Evolutionary conservation across 2,113 vertebrate genomes (phyloP).

Genomic region (Zosterops hypoxanthus): DNA sequence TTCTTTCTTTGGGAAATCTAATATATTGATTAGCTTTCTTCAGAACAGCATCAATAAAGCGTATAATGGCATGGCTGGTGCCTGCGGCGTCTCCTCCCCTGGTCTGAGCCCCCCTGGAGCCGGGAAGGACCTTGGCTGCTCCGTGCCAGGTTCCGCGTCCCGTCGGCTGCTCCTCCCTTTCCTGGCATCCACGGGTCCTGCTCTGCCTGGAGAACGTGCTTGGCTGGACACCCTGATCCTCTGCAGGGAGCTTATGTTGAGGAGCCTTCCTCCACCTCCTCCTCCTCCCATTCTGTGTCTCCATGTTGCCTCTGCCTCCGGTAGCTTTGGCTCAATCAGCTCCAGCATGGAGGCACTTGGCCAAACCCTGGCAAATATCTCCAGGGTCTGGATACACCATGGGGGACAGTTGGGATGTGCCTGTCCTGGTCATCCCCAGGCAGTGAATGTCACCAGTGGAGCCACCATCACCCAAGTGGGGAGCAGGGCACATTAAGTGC

Average conservation of each 20-base stretch:
- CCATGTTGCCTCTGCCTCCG: rapidly evolving
- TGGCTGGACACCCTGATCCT: neutral
- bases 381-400: rapidly evolving
- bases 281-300: neutral
- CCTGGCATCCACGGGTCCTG: neutral
- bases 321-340: neutral
- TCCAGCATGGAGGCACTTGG: neutral
- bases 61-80: slow-evolving; percentile 69
- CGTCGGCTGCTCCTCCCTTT: neutral
- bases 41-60: slow-evolving; percentile 72
- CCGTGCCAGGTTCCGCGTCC: neutral
- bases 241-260: neutral
- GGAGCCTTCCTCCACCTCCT: neutral
- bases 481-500: no score
- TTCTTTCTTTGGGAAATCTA: slow-evolving; percentile 76
- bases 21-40: slow-evolving; percentile 77
- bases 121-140: slow-evolving; percentile 45
- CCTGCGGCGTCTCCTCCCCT: slow-evolving; percentile 54
- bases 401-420: rapidly evolving
- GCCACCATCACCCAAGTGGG: neutral
- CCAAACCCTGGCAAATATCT: neutral
- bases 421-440: neutral
- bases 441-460: neutral
- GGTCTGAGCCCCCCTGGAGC: slow-evolving; percentile 41
- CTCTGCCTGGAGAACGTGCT: neutral